Percentiles rank a stretch among this genome's conserved stretches.
Evolutionary conservation across 2,797 vertebrate genomes (phyloP).

Genomic region (Tadarida brasiliensis): DNA sequence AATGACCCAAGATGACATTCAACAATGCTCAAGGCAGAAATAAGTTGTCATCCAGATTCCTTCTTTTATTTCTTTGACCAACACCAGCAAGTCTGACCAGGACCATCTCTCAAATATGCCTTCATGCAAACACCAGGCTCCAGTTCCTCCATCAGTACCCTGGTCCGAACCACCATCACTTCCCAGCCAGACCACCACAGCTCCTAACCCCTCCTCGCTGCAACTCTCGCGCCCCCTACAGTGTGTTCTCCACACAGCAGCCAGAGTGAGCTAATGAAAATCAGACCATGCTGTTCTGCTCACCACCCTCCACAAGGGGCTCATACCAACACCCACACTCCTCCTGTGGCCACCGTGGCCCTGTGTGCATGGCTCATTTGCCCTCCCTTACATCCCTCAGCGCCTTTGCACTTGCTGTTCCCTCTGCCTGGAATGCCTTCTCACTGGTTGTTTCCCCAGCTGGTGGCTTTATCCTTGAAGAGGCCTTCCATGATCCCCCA

Average conservation of each 20-base stretch:
- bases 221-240: background rate
- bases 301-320: background rate
- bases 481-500: background rate
- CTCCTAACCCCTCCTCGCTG: background rate
- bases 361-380: fast-evolving
- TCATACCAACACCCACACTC: too few relatives aligned
- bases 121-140: fast-evolving
- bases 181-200: fast-evolving
- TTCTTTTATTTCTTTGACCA: background rate
- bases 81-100: background rate
- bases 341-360: too few relatives aligned
- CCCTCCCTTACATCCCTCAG: too few relatives aligned
- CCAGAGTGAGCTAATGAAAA: background rate
- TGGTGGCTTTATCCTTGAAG: background rate
- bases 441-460: background rate
- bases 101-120: background rate
- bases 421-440: background rate
- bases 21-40: background rate
- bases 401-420: background rate
- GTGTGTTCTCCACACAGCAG: background rate
- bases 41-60: background rate
- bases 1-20: background rate
- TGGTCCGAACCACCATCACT: background rate
- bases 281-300: background rate
- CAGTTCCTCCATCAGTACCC: fast-evolving